These are phyloP conservation scores for Galeopterus variegatus DNA, from an alignment of 2,113 vertebrate species.

Conservation along the genomic window DNA sequence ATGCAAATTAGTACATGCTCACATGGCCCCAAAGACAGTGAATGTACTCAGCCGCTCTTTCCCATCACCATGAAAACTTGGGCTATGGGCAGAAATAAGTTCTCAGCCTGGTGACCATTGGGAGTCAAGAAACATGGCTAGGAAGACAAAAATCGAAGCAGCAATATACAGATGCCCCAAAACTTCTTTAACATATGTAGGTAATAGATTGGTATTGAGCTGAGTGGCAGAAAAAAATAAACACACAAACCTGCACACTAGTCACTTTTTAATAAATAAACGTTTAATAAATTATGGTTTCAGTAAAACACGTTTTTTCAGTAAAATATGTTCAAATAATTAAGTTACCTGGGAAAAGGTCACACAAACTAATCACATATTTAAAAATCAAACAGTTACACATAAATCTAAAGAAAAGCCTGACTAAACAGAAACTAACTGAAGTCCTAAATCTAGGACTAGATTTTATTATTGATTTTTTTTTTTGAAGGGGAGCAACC, in stretches of 20 bases:
- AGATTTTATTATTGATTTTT: neutral
- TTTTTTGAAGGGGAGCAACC: neutral
- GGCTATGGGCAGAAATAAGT: neutral
- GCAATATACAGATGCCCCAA: neutral
- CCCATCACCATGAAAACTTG: conserved; percentile 36
- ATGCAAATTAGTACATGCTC: conserved; percentile 28
- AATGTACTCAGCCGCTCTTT: neutral
- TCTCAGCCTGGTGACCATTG: neutral
- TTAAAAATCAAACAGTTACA: conserved; percentile 45
- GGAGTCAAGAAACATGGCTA: neutral
- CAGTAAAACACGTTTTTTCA: conserved; percentile 39
- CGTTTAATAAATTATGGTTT: conserved; percentile 3
- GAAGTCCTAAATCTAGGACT: conserved; percentile 21
- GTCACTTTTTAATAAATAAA: conserved; percentile 53
- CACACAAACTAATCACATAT: conserved; percentile 41
- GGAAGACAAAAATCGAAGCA: conserved; percentile 37
- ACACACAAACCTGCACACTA: neutral
- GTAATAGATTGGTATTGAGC: neutral
- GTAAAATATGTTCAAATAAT: conserved; percentile 43
- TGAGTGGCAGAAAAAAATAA: neutral
- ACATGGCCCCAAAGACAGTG: neutral
- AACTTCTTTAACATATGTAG: neutral
- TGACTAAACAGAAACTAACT: neutral
- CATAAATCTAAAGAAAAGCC: conserved; percentile 27
- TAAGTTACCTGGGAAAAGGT: conserved; percentile 12